Evolutionary conservation across 2,113 vertebrate genomes (phyloP), one percentile per base, ranked within the genome.

Genomic region (Pungitius pungitius): DNA sequence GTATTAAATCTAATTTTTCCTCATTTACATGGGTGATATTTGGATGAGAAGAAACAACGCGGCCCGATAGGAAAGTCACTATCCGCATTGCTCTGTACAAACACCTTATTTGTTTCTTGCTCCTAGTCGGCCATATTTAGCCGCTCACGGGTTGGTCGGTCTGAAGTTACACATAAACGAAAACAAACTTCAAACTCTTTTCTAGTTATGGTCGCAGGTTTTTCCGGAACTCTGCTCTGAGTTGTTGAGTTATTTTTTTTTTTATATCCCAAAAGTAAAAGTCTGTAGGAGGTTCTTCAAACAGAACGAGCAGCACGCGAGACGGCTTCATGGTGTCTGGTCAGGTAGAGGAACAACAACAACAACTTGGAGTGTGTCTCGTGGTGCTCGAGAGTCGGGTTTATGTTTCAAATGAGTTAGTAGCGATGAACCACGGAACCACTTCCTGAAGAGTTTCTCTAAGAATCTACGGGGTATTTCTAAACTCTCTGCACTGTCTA

Each of bases 171-270:
- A 82, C 59, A 43, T 49, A 37, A 82, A 68, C 62, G 82, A 51
- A 87, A 82, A 88, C 84, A 87, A 54, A 79, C 68, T 69, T 42
- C 4, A 68, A 60, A 62, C 64, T 1, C 65, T 75, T 81, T 77
- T 77, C 72, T 83, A 56, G 60, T 62, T 22, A 18, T 43, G 47
- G 37, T 42, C 13, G 1, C 30, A 12, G n/a, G 35, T 13, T 47
- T 58, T 77, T 66, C 35, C 27, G 54, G 63, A 57, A 14, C 42
- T 35, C 35, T 17, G 69, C 45, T n/a, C 42, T 1, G 39, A 66
- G 24, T 52, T 49, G n/a, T 68, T 6, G 30, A 49, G 27, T 27
- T 17, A 1, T 68, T 3, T 18, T 9, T 24, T n/a, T n/a, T n/a
- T n/a, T n/a, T n/a, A n/a, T 12, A 42, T 51, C 3, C n/a, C 13